Evolutionary conservation across 2,113 vertebrate species (phyloP), one percentile per base, ranked within the genome.

Genomic region (Cynoglossus semilaevis): DNA sequence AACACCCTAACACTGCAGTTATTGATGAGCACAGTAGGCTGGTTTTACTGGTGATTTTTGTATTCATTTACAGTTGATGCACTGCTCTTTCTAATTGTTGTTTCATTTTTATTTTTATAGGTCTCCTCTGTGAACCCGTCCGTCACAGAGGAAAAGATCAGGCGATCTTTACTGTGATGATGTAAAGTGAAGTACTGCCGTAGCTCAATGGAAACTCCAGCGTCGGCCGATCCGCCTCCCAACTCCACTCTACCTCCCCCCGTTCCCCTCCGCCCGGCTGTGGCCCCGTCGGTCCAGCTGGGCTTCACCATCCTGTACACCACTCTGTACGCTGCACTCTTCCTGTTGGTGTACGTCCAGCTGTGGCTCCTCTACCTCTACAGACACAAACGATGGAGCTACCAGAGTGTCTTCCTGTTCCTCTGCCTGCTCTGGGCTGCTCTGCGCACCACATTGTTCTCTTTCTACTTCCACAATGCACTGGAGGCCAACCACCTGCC

Each of bases 401-500:
- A 93, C 74, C 93, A 94, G 87, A 94, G 92, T 0, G 71, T 91
- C 58, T 94, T 94, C 74, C 91, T 94, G 38, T 92, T 92, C 45
- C 87, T 94, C 51, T 94, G 93, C 80, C 84, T 94, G 61, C 87
- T 94, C 49, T 94, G 93, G 93, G 91, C 93, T 0, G 92, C 90
- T 12, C 82, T 94, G 44, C 91, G 93, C 7, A 92, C 93, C 65
- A 93, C 93, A 0, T 88, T 94, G n/a, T 94, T 94, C 79, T 92
- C 92, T 8, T 94, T 94, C 75, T 94, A 94, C 83, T 94, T 94
- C 74, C 78, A 63, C 10, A 87, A 94, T 18, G 88, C 92, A 0
- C 70, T 92, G 57, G 81, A 90, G 7, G 93, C 94, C 78, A 95
- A 94, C 74, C 92, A 79, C 57, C 80, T 95, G 29, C 87, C 90